Evolutionary conservation across 2,888 invertebrate species (phyloP).

Genomic region (Drosophila histrio): DNA sequence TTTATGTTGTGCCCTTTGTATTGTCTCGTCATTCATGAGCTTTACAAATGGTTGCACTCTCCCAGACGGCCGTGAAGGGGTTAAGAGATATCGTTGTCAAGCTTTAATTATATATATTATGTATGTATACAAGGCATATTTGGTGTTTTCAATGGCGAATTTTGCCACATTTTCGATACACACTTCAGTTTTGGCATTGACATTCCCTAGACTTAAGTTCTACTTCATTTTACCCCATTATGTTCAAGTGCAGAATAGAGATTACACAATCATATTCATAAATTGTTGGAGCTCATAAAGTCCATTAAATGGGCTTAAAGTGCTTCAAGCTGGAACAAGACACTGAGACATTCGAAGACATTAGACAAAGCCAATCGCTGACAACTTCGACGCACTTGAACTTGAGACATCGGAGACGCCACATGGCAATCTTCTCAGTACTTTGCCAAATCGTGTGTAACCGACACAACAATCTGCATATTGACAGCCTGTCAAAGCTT

Average conservation of each 20-base stretch:
- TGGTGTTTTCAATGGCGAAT: not conserved
- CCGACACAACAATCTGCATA: constrained; percentile 71
- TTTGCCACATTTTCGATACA: not conserved
- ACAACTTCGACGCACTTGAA: constrained; percentile 62
- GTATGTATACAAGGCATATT: not conserved
- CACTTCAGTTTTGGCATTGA: constrained; percentile 56
- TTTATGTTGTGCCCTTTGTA: constrained; percentile 26
- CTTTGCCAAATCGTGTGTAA: constrained; percentile 66
- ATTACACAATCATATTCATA: constrained; percentile 36
- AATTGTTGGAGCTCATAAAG: constrained; percentile 34
- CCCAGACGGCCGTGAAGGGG: constrained; percentile 16
- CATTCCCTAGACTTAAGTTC: constrained; percentile 41
- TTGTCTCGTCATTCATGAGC: constrained; percentile 56
- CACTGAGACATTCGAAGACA: constrained; percentile 27
- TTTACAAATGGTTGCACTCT: constrained; percentile 58
- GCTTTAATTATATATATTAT: not conserved
- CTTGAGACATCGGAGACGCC: constrained; percentile 59
- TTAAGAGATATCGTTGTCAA: constrained; percentile 34
- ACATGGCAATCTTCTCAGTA: constrained; percentile 31
- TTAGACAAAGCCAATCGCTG: constrained; percentile 59
- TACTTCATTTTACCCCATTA: constrained; percentile 28
- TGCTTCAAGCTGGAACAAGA: constrained; percentile 16
- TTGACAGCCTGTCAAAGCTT: constrained; percentile 79
- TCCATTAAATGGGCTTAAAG: constrained; percentile 68
- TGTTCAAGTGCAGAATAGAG: constrained; percentile 3